A percentile compares a stretch with the other conserved stretches of the same genome.
Evolutionary conservation across 2,113 vertebrate species (phyloP).

Genomic region (Isichthys henryi): DNA sequence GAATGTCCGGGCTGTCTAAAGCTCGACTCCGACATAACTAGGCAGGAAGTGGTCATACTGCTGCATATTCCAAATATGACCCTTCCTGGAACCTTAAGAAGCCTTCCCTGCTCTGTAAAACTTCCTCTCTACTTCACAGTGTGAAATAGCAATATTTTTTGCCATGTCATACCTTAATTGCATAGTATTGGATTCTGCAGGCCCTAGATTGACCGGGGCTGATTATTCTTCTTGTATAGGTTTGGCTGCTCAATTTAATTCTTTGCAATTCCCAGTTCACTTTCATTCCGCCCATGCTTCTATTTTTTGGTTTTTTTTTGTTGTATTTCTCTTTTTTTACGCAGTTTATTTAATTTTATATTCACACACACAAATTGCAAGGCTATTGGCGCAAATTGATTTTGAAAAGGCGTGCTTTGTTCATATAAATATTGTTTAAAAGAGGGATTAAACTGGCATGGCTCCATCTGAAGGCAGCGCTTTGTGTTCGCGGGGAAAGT

Average conservation of each 20-base stretch:
- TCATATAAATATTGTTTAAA: slow-evolving; percentile 38
- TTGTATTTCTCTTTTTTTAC: background rate
- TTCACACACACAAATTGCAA: background rate
- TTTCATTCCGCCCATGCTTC: background rate
- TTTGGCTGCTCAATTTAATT: background rate
- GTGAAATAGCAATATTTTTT: background rate
- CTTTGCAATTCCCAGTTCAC: background rate
- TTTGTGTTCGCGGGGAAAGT: slow-evolving; percentile 50
- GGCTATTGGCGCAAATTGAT: background rate
- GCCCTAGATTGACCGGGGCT: background rate
- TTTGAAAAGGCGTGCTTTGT: background rate
- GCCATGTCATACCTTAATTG: background rate
- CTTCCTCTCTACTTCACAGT: background rate
- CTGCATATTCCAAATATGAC: background rate
- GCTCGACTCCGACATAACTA: background rate
- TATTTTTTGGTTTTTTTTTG: too few species aligned
- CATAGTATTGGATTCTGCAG: background rate
- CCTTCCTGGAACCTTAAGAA: background rate
- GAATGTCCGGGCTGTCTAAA: background rate
- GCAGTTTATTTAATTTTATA: background rate
- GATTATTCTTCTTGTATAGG: background rate
- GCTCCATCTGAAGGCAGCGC: slow-evolving; percentile 55
- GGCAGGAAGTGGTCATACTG: background rate
- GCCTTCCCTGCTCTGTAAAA: background rate
- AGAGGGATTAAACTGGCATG: slow-evolving; percentile 56